Percentiles rank a stretch among this genome's conserved stretches.
phyloP scores from a whole-genome alignment of 2,888 invertebrate genomes.

The Patella caerulea region DNA sequence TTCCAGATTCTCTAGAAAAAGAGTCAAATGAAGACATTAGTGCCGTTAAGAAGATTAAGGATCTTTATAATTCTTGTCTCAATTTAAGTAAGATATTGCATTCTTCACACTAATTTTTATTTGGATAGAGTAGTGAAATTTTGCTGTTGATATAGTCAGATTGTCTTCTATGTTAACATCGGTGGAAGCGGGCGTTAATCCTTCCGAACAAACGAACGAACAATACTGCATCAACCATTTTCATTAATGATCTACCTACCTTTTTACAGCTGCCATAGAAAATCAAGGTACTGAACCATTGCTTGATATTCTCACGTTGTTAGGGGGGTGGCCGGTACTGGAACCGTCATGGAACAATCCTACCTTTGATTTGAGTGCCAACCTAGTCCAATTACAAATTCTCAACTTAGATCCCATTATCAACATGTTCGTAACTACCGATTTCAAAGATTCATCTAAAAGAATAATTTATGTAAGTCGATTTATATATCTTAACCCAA shows the following conservation, averaged over 20 bases:
- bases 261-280: slow-evolving; percentile 77
- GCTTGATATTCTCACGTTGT: slow-evolving; percentile 79
- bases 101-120: no score
- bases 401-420: slow-evolving; percentile 78
- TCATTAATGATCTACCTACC: not conserved
- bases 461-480: slow-evolving; percentile 85
- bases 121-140: no score
- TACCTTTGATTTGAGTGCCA: slow-evolving; percentile 65
- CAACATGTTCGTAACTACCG: slow-evolving; percentile 79
- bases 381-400: slow-evolving; percentile 78
- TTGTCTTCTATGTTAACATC: no score
- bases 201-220: not conserved
- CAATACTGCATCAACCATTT: no score
- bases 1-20: slow-evolving; percentile 78
- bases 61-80: slow-evolving; percentile 88
- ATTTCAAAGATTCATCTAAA: slow-evolving; percentile 89
- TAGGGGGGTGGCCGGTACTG: slow-evolving; percentile 89
- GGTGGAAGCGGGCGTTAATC: no score
- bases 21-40: slow-evolving; percentile 34
- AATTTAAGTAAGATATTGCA: slow-evolving; percentile 78
- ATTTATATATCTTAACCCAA: no score
- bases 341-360: slow-evolving; percentile 77
- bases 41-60: slow-evolving; percentile 79
- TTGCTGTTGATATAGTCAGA: no score
- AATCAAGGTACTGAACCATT: slow-evolving; percentile 76